Conservation (phyloP, 2,797 vertebrate genomes). For the Rallus crepitans region DNA sequence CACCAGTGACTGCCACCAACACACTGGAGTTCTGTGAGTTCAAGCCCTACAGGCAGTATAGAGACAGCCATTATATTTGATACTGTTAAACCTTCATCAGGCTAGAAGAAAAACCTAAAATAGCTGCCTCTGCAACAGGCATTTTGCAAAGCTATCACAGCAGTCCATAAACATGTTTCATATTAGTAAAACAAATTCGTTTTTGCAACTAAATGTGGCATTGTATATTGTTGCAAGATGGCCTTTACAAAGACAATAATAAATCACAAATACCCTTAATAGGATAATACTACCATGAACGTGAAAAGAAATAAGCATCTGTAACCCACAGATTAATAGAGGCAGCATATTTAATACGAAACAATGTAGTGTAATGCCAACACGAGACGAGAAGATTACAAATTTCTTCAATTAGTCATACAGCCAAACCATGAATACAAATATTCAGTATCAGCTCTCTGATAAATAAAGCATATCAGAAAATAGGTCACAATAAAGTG, state of each 20-base stretch:
- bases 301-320: slow-evolving; percentile 52
- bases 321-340: slow-evolving; percentile 67
- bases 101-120: background rate
- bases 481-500: slow-evolving; percentile 60
- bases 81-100: background rate
- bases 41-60: background rate
- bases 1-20: background rate
- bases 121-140: background rate
- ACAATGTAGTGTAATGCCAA: slow-evolving; percentile 61
- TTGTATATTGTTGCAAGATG: background rate
- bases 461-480: slow-evolving; percentile 10
- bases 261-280: slow-evolving; percentile 61
- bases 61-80: background rate
- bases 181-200: slow-evolving; percentile 19
- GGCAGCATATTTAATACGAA: slow-evolving; percentile 61
- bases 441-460: slow-evolving; percentile 31
- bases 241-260: slow-evolving; percentile 28
- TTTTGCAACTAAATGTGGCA: slow-evolving; percentile 38
- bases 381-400: slow-evolving; percentile 59
- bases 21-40: background rate
- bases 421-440: slow-evolving; percentile 57
- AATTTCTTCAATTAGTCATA: slow-evolving; percentile 74
- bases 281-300: slow-evolving; percentile 59
- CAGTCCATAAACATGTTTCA: slow-evolving; percentile 8
- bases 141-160: background rate